These are phyloP conservation scores for Aproaerema taeniolella DNA, from an alignment of 2,888 invertebrate species.

Conservation along the genomic window DNA sequence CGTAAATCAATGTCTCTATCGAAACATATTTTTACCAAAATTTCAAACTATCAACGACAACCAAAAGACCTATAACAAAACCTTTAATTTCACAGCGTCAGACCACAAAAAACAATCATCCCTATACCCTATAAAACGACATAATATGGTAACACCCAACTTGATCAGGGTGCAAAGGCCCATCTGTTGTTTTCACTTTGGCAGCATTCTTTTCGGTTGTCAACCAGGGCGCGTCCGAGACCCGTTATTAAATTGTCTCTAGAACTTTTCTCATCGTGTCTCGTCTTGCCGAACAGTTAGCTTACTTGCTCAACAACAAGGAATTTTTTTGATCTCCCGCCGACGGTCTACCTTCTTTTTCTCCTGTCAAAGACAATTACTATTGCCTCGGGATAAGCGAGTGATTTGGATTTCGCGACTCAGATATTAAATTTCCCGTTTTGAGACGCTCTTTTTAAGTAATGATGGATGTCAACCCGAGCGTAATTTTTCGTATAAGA, in stretches of 20 bases:
- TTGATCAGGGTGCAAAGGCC: constrained; percentile 12
- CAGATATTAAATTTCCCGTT: too few species aligned
- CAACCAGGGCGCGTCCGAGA: constrained; percentile 38
- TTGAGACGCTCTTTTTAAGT: too few species aligned
- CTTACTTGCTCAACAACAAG: constrained; percentile 30
- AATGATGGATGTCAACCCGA: too few species aligned
- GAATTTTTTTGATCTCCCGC: constrained; percentile 31
- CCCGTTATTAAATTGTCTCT: constrained; percentile 65
- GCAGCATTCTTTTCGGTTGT: constrained; percentile 36
- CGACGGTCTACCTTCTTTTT: constrained; percentile 4
- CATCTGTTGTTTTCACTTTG: constrained; percentile 33
- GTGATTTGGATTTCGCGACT: too few species aligned
- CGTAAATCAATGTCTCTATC: too few species aligned
- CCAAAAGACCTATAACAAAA: too few species aligned
- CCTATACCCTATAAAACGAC: constrained; percentile 14
- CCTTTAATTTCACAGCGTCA: too few species aligned
- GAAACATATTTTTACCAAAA: too few species aligned
- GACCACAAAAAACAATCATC: constrained; percentile 13
- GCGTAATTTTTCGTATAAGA: too few species aligned
- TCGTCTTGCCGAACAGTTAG: constrained; percentile 27
- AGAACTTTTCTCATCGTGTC: constrained; percentile 62
- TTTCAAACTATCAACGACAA: too few species aligned
- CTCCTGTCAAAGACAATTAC: constrained; percentile 4
- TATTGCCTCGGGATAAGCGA: neutral
- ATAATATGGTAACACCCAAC: constrained; percentile 16